These are phyloP conservation scores for Mamestra brassicae DNA, from an alignment of 2,888 invertebrate species.

Conservation along the genomic window DNA sequence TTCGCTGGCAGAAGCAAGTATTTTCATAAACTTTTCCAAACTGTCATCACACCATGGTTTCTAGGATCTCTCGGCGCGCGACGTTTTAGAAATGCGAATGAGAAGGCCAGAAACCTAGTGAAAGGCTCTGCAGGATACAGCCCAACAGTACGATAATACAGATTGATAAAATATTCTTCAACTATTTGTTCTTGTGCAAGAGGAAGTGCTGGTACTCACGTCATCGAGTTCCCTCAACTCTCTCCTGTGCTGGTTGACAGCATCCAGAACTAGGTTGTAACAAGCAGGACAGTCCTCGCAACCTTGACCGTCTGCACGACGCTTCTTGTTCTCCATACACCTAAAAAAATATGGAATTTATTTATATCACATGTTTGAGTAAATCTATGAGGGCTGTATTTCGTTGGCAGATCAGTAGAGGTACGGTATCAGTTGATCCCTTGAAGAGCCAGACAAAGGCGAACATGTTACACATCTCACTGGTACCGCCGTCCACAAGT, in stretches of 20 bases:
- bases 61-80: no score
- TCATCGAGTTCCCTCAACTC: slow-evolving; percentile 94
- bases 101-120: neutral
- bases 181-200: neutral
- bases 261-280: slow-evolving; percentile 98
- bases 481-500: no score
- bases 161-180: neutral
- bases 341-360: slow-evolving; percentile 76
- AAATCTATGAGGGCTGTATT: neutral
- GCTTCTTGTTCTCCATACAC: slow-evolving; percentile 99
- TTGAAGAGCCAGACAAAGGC: no score
- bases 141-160: neutral
- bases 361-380: neutral
- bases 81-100: neutral
- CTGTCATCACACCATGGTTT: no score
- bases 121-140: neutral
- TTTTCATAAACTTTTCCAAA: no score
- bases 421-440: no score
- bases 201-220: slow-evolving; percentile 76
- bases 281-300: slow-evolving; percentile 98
- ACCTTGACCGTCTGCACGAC: slow-evolving; percentile 94
- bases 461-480: no score
- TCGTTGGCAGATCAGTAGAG: neutral
- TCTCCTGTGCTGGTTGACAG: slow-evolving; percentile 94
- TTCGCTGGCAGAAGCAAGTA: no score